These are phyloP conservation scores for Amazona vittata DNA, from an alignment of 2,113 vertebrate species.

Conservation along the genomic window DNA sequence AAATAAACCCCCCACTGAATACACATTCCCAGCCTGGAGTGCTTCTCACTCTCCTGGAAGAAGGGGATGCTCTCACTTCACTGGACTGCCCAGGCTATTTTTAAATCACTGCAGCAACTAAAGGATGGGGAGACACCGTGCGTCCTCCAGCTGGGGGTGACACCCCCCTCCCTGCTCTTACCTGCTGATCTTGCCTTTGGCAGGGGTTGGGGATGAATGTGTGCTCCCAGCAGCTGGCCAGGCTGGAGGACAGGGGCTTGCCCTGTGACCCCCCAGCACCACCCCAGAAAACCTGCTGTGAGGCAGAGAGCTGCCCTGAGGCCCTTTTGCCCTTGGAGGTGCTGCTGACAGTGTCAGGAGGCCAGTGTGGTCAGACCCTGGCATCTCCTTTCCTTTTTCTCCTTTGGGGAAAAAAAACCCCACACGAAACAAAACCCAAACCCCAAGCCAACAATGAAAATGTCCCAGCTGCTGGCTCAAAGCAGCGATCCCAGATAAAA, in stretches of 20 bases:
- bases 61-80: not conserved
- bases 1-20: not conserved
- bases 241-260: not conserved
- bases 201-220: not conserved
- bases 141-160: not conserved
- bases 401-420: not conserved
- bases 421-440: not conserved
- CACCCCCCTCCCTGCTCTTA: fast-evolving
- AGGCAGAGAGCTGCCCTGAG: not conserved
- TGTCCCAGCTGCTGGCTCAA: slow-evolving; percentile 29
- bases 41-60: not conserved
- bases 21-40: not conserved
- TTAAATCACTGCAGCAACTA: not conserved
- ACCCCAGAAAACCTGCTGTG: not conserved
- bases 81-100: not conserved
- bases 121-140: not conserved
- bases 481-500: slow-evolving; percentile 35
- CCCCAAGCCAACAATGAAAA: slow-evolving; percentile 35
- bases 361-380: not conserved
- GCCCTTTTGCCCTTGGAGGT: fast-evolving
- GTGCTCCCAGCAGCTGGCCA: fast-evolving
- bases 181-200: not conserved
- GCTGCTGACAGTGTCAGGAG: not conserved
- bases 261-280: not conserved
- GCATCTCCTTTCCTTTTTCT: not conserved